Base-by-base conservation (phyloP, 2,888 invertebrate species). In the Drosophila neoperkinsi region DNA sequence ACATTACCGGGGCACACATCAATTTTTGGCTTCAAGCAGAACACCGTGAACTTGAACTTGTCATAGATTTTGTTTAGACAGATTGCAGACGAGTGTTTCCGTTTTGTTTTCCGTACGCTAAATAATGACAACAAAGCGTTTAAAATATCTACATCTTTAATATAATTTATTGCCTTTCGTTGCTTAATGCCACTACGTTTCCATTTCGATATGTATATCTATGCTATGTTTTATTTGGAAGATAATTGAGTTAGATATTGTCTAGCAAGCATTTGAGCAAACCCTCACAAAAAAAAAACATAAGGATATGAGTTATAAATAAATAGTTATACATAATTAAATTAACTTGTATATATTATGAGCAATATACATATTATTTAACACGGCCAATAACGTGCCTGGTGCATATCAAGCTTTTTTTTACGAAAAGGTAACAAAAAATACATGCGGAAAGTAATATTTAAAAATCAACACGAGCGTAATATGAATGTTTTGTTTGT, bases 21-120 rank as follows among this genome's bases (percentile, higher is more conserved):
- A 79, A 66, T 58, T 80, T 69, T 69, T 80, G 71, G 65, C 73
- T 58, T 67, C 70, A 63, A 56, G 68, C 64, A 74, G 25, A 46
- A 53, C 88, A 56, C 63, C 90, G 66, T 91, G 92, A 92, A 91
- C 92, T 92, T 92, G 92, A 91, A 91, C 91, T 91, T 92, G 92
- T 83, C 87, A 87, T 77, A 76, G 60, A 70, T 62, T 25, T 61
- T n/a, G 62, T 60, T 69, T 7, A 66, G 60, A 63, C 55, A 79
- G 58, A 78, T 78, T 43, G 73, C 69, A 70, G 79, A 75, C 69
- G 65, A 28, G 63, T 79, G 73, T 49, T 80, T 87, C 84, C 78
- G 78, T 49, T 64, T 28, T 21, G 50, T 41, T 46, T 66, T 51
- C n/a, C 51, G 50, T 28, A 21, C 9, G n/a, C 36, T 30, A 31